phyloP scores from a whole-genome alignment of 2,888 invertebrate genomes.

The Ormyrus labotus region DNA sequence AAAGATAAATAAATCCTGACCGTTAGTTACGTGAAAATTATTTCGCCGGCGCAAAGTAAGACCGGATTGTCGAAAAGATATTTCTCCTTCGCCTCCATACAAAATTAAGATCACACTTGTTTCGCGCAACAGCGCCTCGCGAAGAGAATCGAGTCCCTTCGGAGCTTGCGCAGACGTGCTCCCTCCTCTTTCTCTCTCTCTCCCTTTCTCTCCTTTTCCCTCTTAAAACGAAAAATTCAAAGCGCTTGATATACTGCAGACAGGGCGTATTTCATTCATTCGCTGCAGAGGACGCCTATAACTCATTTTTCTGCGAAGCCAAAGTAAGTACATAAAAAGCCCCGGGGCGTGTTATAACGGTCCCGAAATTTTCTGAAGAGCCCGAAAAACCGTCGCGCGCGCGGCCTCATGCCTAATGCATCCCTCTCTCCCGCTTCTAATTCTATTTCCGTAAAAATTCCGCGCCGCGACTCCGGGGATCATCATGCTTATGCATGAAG shows the following conservation, averaged over 20 bases:
- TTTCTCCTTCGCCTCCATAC: no score
- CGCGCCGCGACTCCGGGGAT: not conserved
- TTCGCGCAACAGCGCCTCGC: not conserved
- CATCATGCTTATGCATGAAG: constrained; percentile 25
- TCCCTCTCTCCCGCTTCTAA: constrained; percentile 15
- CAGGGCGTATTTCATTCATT: constrained; percentile 33
- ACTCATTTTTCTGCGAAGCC: constrained; percentile 41
- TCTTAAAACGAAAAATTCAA: not conserved
- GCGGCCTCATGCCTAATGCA: constrained; percentile 46
- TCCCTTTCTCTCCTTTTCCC: no score
- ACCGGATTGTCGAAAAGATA: no score
- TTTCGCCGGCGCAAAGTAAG: no score
- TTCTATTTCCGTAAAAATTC: constrained; percentile 46
- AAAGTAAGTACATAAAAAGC: not conserved
- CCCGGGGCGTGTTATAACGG: not conserved
- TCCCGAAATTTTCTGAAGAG: constrained; percentile 14
- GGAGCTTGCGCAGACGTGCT: not conserved
- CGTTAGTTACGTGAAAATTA: no score
- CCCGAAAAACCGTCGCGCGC: constrained; percentile 18
- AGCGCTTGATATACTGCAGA: constrained; percentile 31
- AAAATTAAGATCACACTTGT: no score
- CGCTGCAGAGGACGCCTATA: constrained; percentile 14
- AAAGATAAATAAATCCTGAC: no score
- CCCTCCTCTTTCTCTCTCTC: no score
- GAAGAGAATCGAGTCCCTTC: constrained; percentile 5